Evolutionary conservation across 53 echinoderm and acorn worm genomes (phyloP).

Genomic region (Paracentrotus lividus): DNA sequence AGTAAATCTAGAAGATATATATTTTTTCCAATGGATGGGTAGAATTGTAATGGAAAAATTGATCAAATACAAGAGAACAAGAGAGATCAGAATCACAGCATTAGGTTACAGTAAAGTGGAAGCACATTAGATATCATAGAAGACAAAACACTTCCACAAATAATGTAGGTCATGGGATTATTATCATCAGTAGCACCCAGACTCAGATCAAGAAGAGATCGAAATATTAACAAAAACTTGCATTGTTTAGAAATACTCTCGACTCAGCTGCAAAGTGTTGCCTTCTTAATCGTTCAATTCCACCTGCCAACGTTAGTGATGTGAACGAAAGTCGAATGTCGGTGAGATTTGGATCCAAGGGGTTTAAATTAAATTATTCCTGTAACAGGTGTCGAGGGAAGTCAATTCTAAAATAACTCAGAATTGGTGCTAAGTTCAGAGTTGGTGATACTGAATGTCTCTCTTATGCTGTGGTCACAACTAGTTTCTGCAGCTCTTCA

Average conservation of each 20-base stretch:
- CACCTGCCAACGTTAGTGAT: background rate
- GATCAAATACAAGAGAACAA: background rate
- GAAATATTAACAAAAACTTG: background rate
- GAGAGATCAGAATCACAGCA: background rate
- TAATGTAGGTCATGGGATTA: background rate
- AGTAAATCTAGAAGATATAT: background rate
- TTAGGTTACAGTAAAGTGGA: background rate
- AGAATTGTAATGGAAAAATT: background rate
- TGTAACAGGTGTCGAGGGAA: slow-evolving; percentile 25
- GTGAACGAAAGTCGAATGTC: slow-evolving; percentile 15
- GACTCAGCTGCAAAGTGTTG: background rate
- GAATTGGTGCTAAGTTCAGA: slow-evolving; percentile 5
- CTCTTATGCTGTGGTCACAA: background rate
- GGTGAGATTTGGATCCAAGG: background rate
- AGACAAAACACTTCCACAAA: background rate
- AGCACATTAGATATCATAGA: background rate
- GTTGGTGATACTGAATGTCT: background rate
- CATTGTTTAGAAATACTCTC: background rate
- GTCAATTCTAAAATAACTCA: background rate
- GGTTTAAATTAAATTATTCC: slow-evolving; percentile 41
- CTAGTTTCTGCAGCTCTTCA: no score
- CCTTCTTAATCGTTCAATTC: background rate
- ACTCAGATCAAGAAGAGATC: background rate
- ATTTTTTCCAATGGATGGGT: no score
- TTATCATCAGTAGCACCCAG: background rate